A percentile compares a stretch with the other conserved stretches of the same genome.
Evolutionary conservation across 2,888 invertebrate genomes (phyloP).

Genomic region (Hipparchia sbordonii): DNA sequence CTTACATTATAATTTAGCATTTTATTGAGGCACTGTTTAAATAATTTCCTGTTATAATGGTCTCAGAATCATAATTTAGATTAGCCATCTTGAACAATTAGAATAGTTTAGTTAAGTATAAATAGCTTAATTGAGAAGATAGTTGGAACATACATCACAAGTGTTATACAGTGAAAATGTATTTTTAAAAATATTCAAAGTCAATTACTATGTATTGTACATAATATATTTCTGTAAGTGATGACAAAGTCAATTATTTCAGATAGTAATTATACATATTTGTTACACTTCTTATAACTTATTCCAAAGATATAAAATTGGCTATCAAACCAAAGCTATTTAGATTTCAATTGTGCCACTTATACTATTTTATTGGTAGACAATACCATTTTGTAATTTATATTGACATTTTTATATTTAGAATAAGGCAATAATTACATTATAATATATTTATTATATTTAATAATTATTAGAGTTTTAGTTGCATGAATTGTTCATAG

Average conservation of each 20-base stretch:
- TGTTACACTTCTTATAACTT: slow-evolving; percentile 28
- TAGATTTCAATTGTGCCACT: slow-evolving; percentile 68
- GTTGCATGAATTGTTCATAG: slow-evolving; percentile 77
- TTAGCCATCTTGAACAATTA: slow-evolving; percentile 66
- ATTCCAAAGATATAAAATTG: slow-evolving; percentile 58
- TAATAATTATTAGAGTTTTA: slow-evolving; percentile 68
- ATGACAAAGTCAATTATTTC: slow-evolving; percentile 45
- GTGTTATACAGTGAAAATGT: slow-evolving; percentile 44
- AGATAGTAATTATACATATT: slow-evolving; percentile 12
- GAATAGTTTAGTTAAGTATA: slow-evolving; percentile 46
- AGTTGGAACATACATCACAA: slow-evolving; percentile 56
- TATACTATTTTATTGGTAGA: slow-evolving; percentile 66
- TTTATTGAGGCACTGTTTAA: slow-evolving; percentile 40
- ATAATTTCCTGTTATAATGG: slow-evolving; percentile 52
- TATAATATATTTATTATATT: slow-evolving; percentile 77
- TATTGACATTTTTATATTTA: slow-evolving; percentile 64
- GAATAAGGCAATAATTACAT: slow-evolving; percentile 66
- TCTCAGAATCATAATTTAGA: slow-evolving; percentile 56
- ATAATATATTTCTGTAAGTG: slow-evolving; percentile 27
- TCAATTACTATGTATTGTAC: slow-evolving; percentile 25
- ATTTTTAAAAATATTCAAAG: slow-evolving; percentile 37
- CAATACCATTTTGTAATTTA: slow-evolving; percentile 55
- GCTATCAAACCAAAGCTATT: slow-evolving; percentile 74
- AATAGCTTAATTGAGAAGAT: slow-evolving; percentile 40
- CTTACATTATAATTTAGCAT: slow-evolving; percentile 34